Percentiles rank a stretch among this genome's conserved stretches.
These are phyloP conservation scores for Dasysyrphus tricinctus DNA, from an alignment of 2,888 invertebrate species.

Conservation along the genomic window DNA sequence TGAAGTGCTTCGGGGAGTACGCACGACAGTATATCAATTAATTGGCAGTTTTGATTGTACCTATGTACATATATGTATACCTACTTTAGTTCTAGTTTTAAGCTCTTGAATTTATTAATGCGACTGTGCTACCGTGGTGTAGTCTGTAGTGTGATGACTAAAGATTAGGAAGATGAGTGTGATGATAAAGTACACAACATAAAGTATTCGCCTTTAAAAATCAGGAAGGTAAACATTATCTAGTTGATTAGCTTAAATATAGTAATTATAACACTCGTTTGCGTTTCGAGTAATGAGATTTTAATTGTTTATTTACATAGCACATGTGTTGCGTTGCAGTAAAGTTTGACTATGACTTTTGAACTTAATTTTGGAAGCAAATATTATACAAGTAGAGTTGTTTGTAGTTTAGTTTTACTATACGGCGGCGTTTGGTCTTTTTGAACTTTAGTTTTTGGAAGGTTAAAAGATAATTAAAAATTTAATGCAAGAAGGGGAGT, in stretches of 20 bases:
- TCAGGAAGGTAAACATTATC: conserved; percentile 26
- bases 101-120: conserved; percentile 21
- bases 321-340: background rate
- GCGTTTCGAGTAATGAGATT: conserved; percentile 15
- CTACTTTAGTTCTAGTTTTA: conserved; percentile 13
- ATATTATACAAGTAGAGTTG: background rate
- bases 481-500: too few relatives aligned
- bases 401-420: background rate
- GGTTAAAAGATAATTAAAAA: too few relatives aligned
- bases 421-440: too few relatives aligned
- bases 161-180: background rate
- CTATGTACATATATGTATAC: too few relatives aligned
- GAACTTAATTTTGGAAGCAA: conserved; percentile 3
- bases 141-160: background rate
- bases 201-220: background rate
- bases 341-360: conserved; percentile 1
- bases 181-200: background rate
- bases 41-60: background rate
- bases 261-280: conserved; percentile 1
- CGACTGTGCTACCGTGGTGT: background rate
- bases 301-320: conserved; percentile 17
- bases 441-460: too few relatives aligned
- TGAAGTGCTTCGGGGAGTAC: conserved; percentile 15
- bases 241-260: conserved; percentile 22
- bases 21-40: background rate